Evolutionary conservation across 2,888 invertebrate genomes (phyloP), one percentile per base, ranked within the genome.

Genomic region (Octonoba sinensis): DNA sequence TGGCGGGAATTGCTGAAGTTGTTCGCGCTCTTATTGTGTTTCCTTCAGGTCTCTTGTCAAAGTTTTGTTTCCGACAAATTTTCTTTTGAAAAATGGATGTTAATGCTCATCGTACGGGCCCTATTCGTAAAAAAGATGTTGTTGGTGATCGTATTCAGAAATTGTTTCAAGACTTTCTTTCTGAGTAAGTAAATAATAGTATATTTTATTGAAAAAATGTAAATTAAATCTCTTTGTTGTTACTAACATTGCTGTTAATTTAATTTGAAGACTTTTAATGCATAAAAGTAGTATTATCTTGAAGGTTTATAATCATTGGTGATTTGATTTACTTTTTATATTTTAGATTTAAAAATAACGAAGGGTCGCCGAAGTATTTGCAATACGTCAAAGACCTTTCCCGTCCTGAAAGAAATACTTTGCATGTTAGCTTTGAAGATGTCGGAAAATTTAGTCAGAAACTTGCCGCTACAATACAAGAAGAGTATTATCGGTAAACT

Each of bases 131-230:
- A 0, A 93, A 93, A 87, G 98, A 99, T 89, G 95, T 96, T 87
- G 93, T 99, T 86, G 97, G 96, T 85, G 92, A 95, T 54, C 92
- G 96, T 79, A 96, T 96, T 88, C 98, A 98, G 89, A 97, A 97
- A 89, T 90, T 97, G 57, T 99, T 99, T 89, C 96, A 97, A 88
- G 96, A 96, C 89, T 99, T 99, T 87, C 91, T 99, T 36, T 95
- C 96, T 89, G 97, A 96, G 96, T 97, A 86, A 87, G 89, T 86
- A 47, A 71, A n/a, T 4, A 36, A 36, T 36, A 1, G 3, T 36
- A 36, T 8, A 36, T 36, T 36, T 36, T 36, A 36, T 6, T 8
- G 8, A 36, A 36, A 36, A 36, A 36, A 6, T 36, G 11, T 8
- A 11, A 2, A 8, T 36, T 36, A 36, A 36, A 36, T 36, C 4